Evolutionary conservation across 2,797 vertebrate genomes (phyloP).

Genomic region (Pristis pectinata): DNA sequence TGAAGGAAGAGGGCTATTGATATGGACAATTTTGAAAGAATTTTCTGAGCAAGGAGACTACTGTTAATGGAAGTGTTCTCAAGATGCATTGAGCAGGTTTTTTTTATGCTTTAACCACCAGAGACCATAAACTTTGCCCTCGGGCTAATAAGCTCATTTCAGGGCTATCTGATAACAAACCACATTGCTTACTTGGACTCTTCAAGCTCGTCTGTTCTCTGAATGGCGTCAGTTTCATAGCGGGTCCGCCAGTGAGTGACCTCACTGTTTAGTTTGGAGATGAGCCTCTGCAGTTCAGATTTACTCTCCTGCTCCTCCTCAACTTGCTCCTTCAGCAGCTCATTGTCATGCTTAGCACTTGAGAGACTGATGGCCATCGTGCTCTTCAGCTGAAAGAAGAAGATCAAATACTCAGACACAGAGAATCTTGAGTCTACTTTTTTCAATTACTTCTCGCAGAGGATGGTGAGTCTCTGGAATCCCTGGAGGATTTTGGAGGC

Average conservation of each 20-base stretch:
- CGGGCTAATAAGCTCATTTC: background rate
- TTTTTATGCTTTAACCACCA: background rate
- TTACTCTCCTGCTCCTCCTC: constrained; percentile 78
- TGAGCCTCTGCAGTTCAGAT: constrained; percentile 68
- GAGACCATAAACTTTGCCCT: background rate
- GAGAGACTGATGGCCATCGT: constrained; percentile 50
- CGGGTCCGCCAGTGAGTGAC: constrained; percentile 66
- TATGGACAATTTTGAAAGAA: background rate
- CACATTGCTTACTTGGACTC: constrained; percentile 59
- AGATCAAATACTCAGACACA: background rate
- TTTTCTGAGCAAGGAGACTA: background rate
- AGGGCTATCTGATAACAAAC: background rate
- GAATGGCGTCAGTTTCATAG: constrained; percentile 64
- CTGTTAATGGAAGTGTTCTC: background rate
- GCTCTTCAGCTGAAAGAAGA: constrained; percentile 54
- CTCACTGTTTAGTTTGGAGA: constrained; percentile 72
- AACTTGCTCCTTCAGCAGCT: constrained; percentile 68
- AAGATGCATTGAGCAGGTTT: background rate
- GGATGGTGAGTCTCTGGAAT: no score
- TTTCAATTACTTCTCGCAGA: background rate
- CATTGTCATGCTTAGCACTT: constrained; percentile 56
- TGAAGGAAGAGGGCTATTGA: background rate
- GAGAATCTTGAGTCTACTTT: background rate
- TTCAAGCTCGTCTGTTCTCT: constrained; percentile 67
- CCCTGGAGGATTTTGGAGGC: no score